Base-by-base conservation (phyloP, 2,113 vertebrate genomes). In the Otis tarda region DNA sequence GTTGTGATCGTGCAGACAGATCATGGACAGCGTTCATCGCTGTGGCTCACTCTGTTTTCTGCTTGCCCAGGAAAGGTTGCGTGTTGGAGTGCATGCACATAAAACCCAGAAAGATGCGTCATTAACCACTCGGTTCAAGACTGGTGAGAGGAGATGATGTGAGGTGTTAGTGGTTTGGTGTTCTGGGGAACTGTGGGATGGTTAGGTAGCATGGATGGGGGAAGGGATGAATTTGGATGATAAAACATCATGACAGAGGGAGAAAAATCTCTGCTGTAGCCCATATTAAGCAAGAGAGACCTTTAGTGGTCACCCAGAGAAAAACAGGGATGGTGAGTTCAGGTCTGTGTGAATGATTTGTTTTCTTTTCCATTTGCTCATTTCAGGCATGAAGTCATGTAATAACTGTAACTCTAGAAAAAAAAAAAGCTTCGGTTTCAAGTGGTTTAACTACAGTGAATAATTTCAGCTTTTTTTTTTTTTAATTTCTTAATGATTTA, bases 251-350 rank as follows among this genome's bases (percentile, higher is more conserved):
- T 10, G 74, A 73, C 41, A 5, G 80, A 61, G 64, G 63, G 49
- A 56, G 31, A 27, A 79, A 47, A 64, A 33, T 49, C 60, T 49
- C 60, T 14, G 33, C 22, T 16, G n/a, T 50, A 74, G 82, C 59
- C 87, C 83, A 2, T 28, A 16, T 41, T 89, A 87, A 82, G 74
- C 87, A 69, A 69, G 87, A 90, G 96, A 93, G 96, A 91, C 95
- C 84, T 91, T 91, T 97, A 84, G 91, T 6, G 95, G 95, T 50
- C 71, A 67, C 39, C 81, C 3, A 3, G 27, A 43, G 79, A 60
- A 94, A 67, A 67, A 63, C 83, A 82, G n/a, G 56, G 71, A 41
- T 74, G 71, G 68, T 28, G 69, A 31, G 76, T n/a, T 39, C 33
- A 49, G 37, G 1, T 16, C 71, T 55, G 73, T 21, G 35, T 14